Percentiles rank a stretch among this genome's conserved stretches.
phyloP scores from a whole-genome alignment of 2,113 vertebrate species.

The Polyodon spathula region DNA sequence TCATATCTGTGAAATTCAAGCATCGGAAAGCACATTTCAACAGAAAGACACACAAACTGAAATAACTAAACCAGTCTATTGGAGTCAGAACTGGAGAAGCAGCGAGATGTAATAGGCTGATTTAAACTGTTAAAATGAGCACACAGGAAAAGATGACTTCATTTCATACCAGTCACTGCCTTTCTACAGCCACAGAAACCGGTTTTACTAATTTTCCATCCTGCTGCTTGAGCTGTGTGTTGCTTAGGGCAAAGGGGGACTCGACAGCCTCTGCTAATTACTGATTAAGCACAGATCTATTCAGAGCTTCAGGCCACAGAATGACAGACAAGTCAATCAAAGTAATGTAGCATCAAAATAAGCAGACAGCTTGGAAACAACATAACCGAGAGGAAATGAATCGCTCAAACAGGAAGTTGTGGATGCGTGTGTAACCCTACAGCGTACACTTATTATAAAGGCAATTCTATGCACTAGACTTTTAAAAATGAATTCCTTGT shows the following conservation, averaged over 20 bases:
- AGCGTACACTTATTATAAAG: slow-evolving; percentile 31
- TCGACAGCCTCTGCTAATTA: not conserved
- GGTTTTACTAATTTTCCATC: not conserved
- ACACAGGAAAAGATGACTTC: no score
- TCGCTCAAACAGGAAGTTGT: slow-evolving; percentile 12
- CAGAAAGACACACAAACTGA: no score
- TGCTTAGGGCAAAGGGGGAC: not conserved
- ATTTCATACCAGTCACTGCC: no score
- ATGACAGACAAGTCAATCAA: no score
- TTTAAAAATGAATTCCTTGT: not conserved
- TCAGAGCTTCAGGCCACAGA: no score
- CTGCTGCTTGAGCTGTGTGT: not conserved
- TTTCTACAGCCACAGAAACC: not conserved
- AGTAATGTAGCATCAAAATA: not conserved
- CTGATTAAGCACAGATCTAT: not conserved
- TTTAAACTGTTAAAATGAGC: no score
- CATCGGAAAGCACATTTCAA: no score
- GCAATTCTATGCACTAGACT: not conserved
- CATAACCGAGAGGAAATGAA: slow-evolving; percentile 27
- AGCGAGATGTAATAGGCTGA: no score
- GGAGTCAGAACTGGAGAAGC: no score
- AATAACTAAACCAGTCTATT: no score
- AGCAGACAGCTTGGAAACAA: slow-evolving; percentile 4
- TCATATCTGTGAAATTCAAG: no score
- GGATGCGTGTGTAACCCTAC: slow-evolving; percentile 34